A percentile compares a stretch with the other conserved stretches of the same genome.
Evolutionary conservation across 2,113 vertebrate genomes (phyloP).

Genomic region (Ciconia stormi): DNA sequence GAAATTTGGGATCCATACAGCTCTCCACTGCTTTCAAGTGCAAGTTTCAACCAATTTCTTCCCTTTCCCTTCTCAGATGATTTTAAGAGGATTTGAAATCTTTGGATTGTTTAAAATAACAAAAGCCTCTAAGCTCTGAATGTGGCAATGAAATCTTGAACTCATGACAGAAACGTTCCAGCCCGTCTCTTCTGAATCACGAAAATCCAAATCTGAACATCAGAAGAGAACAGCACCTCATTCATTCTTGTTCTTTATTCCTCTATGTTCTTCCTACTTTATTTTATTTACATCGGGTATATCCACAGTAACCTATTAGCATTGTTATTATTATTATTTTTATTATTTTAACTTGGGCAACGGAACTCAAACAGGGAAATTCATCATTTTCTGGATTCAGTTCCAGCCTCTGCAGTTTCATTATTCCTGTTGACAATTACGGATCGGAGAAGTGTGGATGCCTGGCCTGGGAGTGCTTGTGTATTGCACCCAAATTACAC

Average conservation of each 20-base stretch:
- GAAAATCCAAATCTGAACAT: not conserved
- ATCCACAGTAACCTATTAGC: conserved; percentile 14
- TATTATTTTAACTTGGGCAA: conserved; percentile 30
- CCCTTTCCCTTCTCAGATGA: conserved; percentile 14
- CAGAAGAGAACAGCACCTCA: not conserved
- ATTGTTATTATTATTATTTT: not conserved
- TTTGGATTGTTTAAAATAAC: conserved; percentile 44
- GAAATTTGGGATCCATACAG: not conserved
- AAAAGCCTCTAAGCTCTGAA: conserved; percentile 52
- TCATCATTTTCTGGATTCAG: conserved; percentile 56
- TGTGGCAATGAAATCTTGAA: conserved; percentile 43
- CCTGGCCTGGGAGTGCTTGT: conserved; percentile 70
- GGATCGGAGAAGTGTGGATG: conserved; percentile 57
- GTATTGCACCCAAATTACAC: conserved; percentile 79
- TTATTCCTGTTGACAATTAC: conserved; percentile 79
- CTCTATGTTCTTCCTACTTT: not conserved
- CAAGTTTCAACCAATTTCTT: conserved; percentile 39
- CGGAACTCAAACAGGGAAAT: not conserved
- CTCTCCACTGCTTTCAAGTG: not conserved
- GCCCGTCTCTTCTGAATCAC: not conserved
- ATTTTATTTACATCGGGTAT: conserved; percentile 38
- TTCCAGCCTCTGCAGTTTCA: conserved; percentile 67
- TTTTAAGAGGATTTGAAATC: conserved; percentile 63
- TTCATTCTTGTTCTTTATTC: not conserved
- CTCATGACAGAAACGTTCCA: conserved; percentile 38